Base-by-base conservation (phyloP, 2,888 invertebrate genomes). In the Cosmia trapezina region DNA sequence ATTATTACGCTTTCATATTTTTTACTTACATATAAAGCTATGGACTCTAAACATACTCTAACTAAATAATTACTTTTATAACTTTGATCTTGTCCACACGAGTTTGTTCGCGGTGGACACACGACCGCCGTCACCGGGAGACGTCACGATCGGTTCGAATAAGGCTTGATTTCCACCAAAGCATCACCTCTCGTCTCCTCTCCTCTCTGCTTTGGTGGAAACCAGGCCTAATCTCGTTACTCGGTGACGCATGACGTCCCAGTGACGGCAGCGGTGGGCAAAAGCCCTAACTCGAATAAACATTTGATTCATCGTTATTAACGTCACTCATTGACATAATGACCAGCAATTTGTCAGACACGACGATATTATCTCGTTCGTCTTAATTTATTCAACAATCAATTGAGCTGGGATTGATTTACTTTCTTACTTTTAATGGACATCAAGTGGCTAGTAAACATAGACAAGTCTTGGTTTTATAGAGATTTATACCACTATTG, bases 381-480 rank as follows among this genome's bases (percentile, higher is more conserved):
- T 60, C 43, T 41, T 47, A 49, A 76, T 57, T 73, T 56, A n/a
- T 62, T 11, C n/a, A 68, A 66, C 65, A 51, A 63, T 66, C 67
- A 71, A 81, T 76, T 71, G 72, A 37, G 33, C 9, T 7, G 17
- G 67, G 53, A 77, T 81, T 79, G 71, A 81, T 59, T 62, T 45
- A 66, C 63, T 76, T 71, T 67, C 76, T 33, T 28, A 53, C 41
- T n/a, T n/a, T 7, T 45, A 70, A 53, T 79, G 14, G 41, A 11
- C 37, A 14, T 6, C 56, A 81, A 79, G 54, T 76, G 62, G 45
- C 12, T 63, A 17, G 17, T 53, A 28, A 33, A 45, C 45, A 37
- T 57, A 54, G 14, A 54, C 45, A 56, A 28, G 12, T 62, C 59
- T 14, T 14, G 14, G 5, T 59, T 78, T 12, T 22, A 22, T 45